phyloP scores from a whole-genome alignment of 2,888 invertebrate genomes.

The Lymantria monacha region DNA sequence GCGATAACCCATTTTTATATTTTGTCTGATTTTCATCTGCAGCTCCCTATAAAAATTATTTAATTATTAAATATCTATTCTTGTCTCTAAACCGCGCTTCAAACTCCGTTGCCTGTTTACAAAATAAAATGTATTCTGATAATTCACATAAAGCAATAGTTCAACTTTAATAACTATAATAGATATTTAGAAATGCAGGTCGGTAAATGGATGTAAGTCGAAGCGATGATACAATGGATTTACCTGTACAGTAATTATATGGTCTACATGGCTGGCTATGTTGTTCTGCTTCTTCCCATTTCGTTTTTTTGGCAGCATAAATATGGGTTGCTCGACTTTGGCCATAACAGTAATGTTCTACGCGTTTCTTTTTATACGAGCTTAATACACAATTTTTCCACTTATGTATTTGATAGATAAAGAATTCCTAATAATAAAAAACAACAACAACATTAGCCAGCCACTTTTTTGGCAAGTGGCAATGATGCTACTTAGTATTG shows the following conservation, averaged over 20 bases:
- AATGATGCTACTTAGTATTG: no score
- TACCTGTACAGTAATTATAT: slow-evolving; percentile 84
- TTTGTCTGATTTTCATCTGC: slow-evolving; percentile 72
- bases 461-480: no score
- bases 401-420: no score
- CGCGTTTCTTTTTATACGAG: neutral
- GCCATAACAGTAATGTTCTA: slow-evolving; percentile 46
- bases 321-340: slow-evolving; percentile 76
- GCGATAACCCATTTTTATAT: slow-evolving; percentile 71
- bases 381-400: no score
- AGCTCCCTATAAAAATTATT: slow-evolving; percentile 47
- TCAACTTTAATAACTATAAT: no score
- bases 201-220: no score
- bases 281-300: slow-evolving; percentile 79
- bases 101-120: neutral
- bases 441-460: no score
- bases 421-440: no score
- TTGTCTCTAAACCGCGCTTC: neutral
- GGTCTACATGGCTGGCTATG: slow-evolving; percentile 82
- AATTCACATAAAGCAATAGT: neutral
- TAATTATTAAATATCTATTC: neutral
- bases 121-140: neutral
- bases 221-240: neutral
- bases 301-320: slow-evolving; percentile 83
- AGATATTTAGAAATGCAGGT: no score